Base-by-base conservation (phyloP, 1,140 invertebrate genomes). In the Drosophila takahashii region DNA sequence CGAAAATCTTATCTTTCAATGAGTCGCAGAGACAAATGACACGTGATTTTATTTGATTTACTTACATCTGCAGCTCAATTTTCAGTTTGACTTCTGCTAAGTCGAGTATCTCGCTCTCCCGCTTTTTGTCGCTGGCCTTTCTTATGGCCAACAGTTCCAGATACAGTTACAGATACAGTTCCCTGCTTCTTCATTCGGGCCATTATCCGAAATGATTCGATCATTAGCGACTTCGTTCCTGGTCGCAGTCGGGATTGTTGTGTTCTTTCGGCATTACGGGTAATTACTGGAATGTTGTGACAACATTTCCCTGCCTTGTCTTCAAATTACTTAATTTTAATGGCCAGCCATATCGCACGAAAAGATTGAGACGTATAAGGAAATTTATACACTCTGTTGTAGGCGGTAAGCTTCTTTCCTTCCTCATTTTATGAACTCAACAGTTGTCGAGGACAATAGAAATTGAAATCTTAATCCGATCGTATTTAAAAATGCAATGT, bases 41-140 rank as follows among this genome's bases (percentile, higher is more conserved):
- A 87, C 84, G 89, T 90, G 80, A 90, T 90, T 90, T 90, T 85
- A 91, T 90, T 91, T 89, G 84, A 90, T 90, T 90, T 90, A 91
- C 89, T 89, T 89, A 89, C 87, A 90, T 90, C 85, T 90, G 80
- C 85, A 87, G 84, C 84, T 87, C 85, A 79, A 87, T 87, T 87
- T 87, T 89, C 84, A 90, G 86, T 90, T 80, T 90, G 85, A 90
- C 85, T 89, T 85, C 79, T 83, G 83, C 69, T 71, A 64, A 56
- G 62, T 76, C 45, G 64, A 57, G 65, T 61, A 27, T 69, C 58
- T 69, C 51, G 57, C 15, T 83, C 59, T 66, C 36, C 57, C 16
- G 34, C 70, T 64, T 41, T 39, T 71, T 62, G 66, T 42, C 67
- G 52, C 59, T 62, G 75, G 73, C 51, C 62, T 62, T 77, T 78